Percentiles rank a stretch among this genome's conserved stretches.
Conservation (phyloP, 1,140 invertebrate species). For the Saxidomus purpurata region DNA sequence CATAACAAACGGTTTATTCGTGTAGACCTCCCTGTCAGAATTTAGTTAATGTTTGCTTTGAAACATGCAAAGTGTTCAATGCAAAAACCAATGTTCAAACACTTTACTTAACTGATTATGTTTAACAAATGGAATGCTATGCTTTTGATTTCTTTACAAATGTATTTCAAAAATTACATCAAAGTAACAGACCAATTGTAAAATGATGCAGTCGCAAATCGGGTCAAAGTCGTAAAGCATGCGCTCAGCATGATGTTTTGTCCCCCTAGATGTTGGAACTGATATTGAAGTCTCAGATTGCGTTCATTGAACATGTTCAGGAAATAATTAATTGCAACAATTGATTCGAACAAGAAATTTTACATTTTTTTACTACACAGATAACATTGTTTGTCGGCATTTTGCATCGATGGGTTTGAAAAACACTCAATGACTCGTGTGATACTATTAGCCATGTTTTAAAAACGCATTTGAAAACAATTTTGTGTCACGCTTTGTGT, state of each 20-base stretch:
- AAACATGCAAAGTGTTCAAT: too few species aligned
- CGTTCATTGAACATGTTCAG: slow-evolving; percentile 9
- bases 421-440: slow-evolving; percentile 22
- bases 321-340: slow-evolving; percentile 29
- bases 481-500: neutral
- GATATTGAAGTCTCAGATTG: neutral
- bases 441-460: slow-evolving; percentile 22
- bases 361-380: slow-evolving; percentile 10
- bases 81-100: too few species aligned
- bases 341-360: slow-evolving; percentile 11
- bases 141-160: too few species aligned
- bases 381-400: slow-evolving; percentile 34
- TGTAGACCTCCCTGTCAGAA: too few species aligned
- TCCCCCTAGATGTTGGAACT: neutral
- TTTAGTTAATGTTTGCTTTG: too few species aligned
- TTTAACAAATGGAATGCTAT: too few species aligned
- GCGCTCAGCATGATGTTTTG: neutral
- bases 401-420: slow-evolving; percentile 20
- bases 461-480: slow-evolving; percentile 31
- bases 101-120: too few species aligned
- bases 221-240: too few species aligned
- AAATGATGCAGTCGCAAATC: too few species aligned
- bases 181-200: too few species aligned
- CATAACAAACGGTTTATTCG: too few species aligned
- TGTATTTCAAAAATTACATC: too few species aligned